Evolutionary conservation across 2,888 invertebrate genomes (phyloP), one percentile per base, ranked within the genome.

Genomic region (Hypercompe scribonia): DNA sequence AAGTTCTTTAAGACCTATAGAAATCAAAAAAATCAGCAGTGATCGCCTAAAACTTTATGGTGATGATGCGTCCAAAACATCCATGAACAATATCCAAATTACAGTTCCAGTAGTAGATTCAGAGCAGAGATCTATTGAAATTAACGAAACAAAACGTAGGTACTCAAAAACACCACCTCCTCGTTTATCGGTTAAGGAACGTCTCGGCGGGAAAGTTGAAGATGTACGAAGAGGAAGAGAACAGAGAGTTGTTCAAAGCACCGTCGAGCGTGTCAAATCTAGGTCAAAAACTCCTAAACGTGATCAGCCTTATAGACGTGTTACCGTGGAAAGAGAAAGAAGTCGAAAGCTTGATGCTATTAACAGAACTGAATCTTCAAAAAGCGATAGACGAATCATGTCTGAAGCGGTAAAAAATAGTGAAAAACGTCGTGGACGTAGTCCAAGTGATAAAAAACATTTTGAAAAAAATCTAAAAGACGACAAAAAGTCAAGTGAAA

Each of bases 171-270:
- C 94, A 33, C 96, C 97, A 13, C 97, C 97, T 0, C 96, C 96
- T 0, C 96, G 97, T 81, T 87, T 97, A 46, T 97, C 98, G 0
- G 97, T 98, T 0, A 98, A 98, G 90, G 98, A 98, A 79, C 96
- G 98, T 65, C 94, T 98, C 7, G 98, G 98, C 0, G 97, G 97
- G 1, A 97, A 97, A 93, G 96, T 98, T 0, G 97, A 97, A 76
- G 97, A 97, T 79, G 84, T 94, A 21, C 95, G 96, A 67, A 92
- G 94, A 81, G 89, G 92, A 46, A 92, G 96, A 84, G 97, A 97
- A 74, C 93, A 96, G 15, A 91, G 95, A 65, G 89, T 96, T 28
- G 92, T 96, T 18, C 96, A 96, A 70, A 96, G 96, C 83, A 96
- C 96, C 31, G 93, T 96, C 36, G 96, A 96, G 81, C 92, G 96